Evolutionary conservation across 2,113 vertebrate genomes (phyloP), one percentile per base, ranked within the genome.

Genomic region (Diadophis punctatus): DNA sequence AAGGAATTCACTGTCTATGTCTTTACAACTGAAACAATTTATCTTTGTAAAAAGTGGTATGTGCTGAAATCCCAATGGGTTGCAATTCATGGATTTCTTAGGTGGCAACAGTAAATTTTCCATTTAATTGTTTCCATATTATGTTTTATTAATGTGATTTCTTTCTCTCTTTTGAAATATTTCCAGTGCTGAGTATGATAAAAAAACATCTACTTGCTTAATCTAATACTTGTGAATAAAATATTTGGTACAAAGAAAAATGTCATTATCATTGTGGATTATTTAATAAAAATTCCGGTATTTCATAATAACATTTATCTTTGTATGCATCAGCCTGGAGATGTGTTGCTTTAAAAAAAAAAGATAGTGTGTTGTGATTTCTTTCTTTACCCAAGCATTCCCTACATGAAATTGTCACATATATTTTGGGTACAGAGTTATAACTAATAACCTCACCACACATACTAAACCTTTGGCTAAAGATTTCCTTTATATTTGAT

Each of bases 21-120:
- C 92, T 92, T 63, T 55, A 16, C 90, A 60, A 91, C 30, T 23
- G 88, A 92, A 91, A 1, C 34, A 1, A 0, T 52, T 30, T 56
- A 93, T 91, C 92, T 53, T 89, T 80, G 58, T 80, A 84, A 55
- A 87, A 93, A 14, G 80, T 1, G 30, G 34, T 88, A 60, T 87
- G 53, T 25, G 30, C 30, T 88, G 43, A 60, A 93, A 87, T 80
- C 43, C 90, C 1, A 25, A 16, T 25, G n/a, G 49, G 48, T 43
- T 49, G 53, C 3, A 16, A 87, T 91, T 43, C 7, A 46, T 39
- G 51, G 60, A 91, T 84, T 0, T 4, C 39, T 94, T 34, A 91
- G 30, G 39, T 0, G 53, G 43, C 12, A 93, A 92, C 84, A 94
- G 3, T 3, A 20, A 0, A 88, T 46, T 90, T 89, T 58, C 34